phyloP scores from a whole-genome alignment of 2,113 vertebrate genomes.

The Cephalopterus ornatus region DNA sequence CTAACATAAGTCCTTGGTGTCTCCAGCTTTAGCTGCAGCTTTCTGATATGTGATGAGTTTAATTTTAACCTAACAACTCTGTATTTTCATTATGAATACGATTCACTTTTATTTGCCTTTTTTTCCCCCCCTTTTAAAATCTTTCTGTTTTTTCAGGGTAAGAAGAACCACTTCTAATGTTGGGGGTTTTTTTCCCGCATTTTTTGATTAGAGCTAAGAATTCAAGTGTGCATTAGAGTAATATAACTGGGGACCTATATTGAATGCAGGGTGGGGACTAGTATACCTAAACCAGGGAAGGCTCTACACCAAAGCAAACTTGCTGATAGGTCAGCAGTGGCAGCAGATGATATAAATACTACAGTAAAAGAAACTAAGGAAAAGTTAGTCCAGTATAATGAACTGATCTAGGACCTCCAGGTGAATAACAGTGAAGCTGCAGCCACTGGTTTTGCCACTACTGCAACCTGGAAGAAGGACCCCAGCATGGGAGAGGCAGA shows the following conservation, averaged over 20 bases:
- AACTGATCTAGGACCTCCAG: background rate
- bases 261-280: background rate
- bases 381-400: background rate
- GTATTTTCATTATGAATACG: background rate
- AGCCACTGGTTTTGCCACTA: background rate
- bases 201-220: background rate
- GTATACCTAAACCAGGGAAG: background rate
- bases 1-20: background rate
- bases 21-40: background rate
- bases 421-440: background rate
- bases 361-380: background rate
- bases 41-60: background rate
- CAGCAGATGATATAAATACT: background rate
- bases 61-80: background rate
- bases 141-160: background rate
- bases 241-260: background rate
- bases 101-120: background rate
- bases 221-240: background rate
- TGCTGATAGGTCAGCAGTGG: background rate
- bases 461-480: background rate
- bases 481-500: background rate
- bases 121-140: background rate
- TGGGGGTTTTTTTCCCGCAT: background rate
- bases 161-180: background rate
- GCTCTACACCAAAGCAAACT: background rate